These are phyloP conservation scores for Idris sp. DNA, from an alignment of 1,140 invertebrate species.

Conservation along the genomic window DNA sequence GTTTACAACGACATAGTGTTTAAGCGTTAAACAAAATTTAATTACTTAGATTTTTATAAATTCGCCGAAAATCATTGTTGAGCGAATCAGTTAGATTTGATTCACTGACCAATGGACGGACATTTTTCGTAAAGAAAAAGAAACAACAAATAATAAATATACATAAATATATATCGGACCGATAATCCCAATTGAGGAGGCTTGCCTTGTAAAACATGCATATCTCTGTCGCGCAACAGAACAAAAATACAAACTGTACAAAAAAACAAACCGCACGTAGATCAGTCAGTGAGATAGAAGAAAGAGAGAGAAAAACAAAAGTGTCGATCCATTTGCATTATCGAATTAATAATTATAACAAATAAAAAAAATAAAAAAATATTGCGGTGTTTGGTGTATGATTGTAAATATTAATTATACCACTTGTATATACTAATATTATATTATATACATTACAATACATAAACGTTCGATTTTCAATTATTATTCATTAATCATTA, in stretches of 20 bases:
- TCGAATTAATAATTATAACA: constrained; percentile 20
- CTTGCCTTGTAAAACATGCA: constrained; percentile 64
- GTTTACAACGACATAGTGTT: constrained; percentile 58
- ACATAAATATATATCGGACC: constrained; percentile 47
- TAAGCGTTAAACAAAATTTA: constrained; percentile 52
- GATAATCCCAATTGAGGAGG: constrained; percentile 49
- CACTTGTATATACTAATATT: too few species aligned
- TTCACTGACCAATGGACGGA: constrained; percentile 34
- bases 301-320: constrained; percentile 27
- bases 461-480: constrained; percentile 58
- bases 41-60: constrained; percentile 58
- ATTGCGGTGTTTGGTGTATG: constrained; percentile 46
- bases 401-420: constrained; percentile 48
- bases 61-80: constrained; percentile 17
- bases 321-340: constrained; percentile 44
- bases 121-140: constrained; percentile 31
- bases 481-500: constrained; percentile 48
- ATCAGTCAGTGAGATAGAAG: constrained; percentile 34
- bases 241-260: constrained; percentile 51
- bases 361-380: constrained; percentile 24
- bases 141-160: constrained; percentile 1
- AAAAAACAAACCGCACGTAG: constrained; percentile 52
- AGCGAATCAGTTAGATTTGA: constrained; percentile 15
- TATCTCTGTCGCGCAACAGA: constrained; percentile 64
- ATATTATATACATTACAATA: constrained; percentile 43